Conservation (phyloP, 1,140 invertebrate genomes). For the Tetragonula clypearis region DNA sequence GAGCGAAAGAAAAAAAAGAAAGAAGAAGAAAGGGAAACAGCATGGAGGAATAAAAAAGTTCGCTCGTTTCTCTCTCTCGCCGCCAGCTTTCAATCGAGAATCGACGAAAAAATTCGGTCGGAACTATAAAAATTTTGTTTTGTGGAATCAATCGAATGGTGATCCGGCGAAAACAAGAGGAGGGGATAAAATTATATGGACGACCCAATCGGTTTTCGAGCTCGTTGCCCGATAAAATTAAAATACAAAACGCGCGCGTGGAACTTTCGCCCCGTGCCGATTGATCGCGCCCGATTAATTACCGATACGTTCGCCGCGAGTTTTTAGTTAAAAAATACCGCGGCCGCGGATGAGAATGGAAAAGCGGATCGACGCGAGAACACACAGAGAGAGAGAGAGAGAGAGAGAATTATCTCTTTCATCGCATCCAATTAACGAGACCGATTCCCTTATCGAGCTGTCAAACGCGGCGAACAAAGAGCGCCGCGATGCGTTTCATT, state of each 20-base stretch:
- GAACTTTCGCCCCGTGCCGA: not conserved
- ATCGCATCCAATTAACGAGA: constrained; percentile 6
- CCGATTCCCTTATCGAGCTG: not conserved
- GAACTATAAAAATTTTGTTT: no score
- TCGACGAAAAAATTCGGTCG: not conserved
- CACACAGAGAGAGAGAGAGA: not conserved
- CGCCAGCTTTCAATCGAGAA: not conserved
- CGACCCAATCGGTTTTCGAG: constrained; percentile 8
- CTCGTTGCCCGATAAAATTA: constrained; percentile 1
- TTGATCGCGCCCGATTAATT: constrained; percentile 26
- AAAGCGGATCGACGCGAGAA: not conserved
- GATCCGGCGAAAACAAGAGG: not conserved
- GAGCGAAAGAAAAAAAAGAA: no score
- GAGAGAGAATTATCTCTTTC: constrained; percentile 8
- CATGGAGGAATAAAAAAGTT: not conserved
- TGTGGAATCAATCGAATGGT: not conserved
- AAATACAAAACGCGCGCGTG: not conserved
- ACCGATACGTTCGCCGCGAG: not conserved
- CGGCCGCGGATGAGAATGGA: not conserved
- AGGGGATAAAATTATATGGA: not conserved
- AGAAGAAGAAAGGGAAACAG: not conserved
- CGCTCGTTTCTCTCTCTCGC: no score
- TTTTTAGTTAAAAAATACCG: not conserved
- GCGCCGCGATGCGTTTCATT: no score
- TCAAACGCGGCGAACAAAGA: constrained; percentile 13